Evolutionary conservation across 92 coral and sea anemone species (phyloP).

Genomic region (Phymanthus crucifer): DNA sequence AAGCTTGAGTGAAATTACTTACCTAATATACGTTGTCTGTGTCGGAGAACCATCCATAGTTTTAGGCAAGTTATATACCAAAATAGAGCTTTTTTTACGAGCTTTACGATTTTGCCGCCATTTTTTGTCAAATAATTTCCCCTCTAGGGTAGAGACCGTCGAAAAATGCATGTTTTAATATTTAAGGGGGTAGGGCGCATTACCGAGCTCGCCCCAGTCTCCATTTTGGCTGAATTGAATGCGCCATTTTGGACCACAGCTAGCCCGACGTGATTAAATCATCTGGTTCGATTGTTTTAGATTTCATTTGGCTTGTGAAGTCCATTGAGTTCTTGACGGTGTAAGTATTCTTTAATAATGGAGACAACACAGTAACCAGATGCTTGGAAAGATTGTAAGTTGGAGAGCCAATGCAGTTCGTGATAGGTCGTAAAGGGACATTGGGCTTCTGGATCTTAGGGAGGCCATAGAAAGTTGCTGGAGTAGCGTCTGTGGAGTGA

Average conservation of each 20-base stretch:
- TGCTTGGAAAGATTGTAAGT: too few species aligned
- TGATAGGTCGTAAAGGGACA: too few species aligned
- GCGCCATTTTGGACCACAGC: not conserved
- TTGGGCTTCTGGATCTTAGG: too few species aligned
- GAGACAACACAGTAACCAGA: too few species aligned
- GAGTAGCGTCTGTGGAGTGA: too few species aligned
- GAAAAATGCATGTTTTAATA: not conserved
- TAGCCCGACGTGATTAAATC: conserved; percentile 21
- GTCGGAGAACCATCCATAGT: not conserved
- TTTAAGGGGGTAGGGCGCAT: not conserved
- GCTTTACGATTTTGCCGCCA: conserved; percentile 13
- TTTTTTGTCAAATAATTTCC: not conserved
- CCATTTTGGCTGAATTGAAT: conserved; percentile 6
- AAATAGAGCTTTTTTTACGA: not conserved
- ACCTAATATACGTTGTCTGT: conserved; percentile 7
- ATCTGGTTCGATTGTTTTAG: too few species aligned
- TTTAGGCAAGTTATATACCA: conserved; percentile 1
- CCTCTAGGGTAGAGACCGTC: not conserved
- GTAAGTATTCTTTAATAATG: too few species aligned
- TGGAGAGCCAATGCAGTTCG: too few species aligned
- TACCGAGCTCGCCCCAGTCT: conserved; percentile 15
- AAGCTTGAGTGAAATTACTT: not conserved
- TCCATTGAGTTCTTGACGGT: too few species aligned
- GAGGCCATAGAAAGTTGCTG: too few species aligned
- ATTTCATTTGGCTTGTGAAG: too few species aligned